phyloP scores from a whole-genome alignment of 2,888 invertebrate species.

The Torymus texanus region DNA sequence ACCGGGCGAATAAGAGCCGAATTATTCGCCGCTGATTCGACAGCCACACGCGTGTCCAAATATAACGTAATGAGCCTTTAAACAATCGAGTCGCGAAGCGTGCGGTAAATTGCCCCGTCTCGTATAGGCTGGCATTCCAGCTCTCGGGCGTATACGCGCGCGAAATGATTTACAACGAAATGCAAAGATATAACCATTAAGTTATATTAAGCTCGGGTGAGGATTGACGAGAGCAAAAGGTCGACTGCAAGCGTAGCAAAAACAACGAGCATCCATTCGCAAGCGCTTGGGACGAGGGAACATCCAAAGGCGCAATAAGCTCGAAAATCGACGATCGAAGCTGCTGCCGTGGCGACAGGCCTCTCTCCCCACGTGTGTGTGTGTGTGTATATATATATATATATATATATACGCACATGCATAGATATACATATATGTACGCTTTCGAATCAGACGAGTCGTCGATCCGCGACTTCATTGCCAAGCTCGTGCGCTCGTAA shows the following conservation, averaged over 20 bases:
- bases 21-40: no score
- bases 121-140: no score
- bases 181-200: slow-evolving; percentile 11
- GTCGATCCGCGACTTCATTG: slow-evolving; percentile 57
- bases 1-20: no score
- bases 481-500: slow-evolving; percentile 49
- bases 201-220: neutral
- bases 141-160: no score
- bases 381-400: no score
- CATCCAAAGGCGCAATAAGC: slow-evolving; percentile 23
- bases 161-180: no score
- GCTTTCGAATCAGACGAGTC: slow-evolving; percentile 46
- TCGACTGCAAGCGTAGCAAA: slow-evolving; percentile 8
- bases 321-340: slow-evolving; percentile 33
- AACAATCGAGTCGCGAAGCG: neutral
- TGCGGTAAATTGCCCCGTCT: slow-evolving; percentile 5
- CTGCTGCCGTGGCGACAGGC: slow-evolving; percentile 5
- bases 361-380: no score
- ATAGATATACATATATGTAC: neutral
- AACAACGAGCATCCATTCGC: neutral
- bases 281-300: neutral
- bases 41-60: neutral
- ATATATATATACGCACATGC: no score
- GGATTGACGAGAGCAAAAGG: no score
- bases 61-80: neutral